These are phyloP conservation scores for Danionella cerebrum DNA, from an alignment of 2,113 vertebrate species.

Conservation along the genomic window DNA sequence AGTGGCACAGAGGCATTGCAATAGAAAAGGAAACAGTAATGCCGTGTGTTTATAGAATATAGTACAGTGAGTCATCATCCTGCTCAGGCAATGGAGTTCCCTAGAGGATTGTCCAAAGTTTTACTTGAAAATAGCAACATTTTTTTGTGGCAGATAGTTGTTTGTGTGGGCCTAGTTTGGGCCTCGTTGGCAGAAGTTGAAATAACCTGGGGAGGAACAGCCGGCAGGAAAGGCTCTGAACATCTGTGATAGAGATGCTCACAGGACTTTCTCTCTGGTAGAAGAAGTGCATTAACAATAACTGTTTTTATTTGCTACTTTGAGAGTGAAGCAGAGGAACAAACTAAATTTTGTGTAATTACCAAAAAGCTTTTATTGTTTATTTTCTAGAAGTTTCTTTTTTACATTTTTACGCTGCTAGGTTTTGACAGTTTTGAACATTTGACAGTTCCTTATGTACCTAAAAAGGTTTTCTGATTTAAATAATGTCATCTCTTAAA, in stretches of 20 bases:
- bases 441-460: background rate
- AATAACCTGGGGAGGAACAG: conserved; percentile 30
- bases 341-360: background rate
- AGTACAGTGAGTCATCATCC: background rate
- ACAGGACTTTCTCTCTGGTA: conserved; percentile 1
- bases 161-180: conserved; percentile 7
- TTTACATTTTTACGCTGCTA: conserved; percentile 1
- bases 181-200: conserved; percentile 15
- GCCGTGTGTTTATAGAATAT: background rate
- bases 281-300: background rate
- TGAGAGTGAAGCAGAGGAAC: background rate
- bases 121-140: conserved; percentile 20
- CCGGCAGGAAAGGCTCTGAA: conserved; percentile 21
- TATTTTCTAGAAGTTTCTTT: conserved; percentile 9
- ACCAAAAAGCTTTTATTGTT: conserved; percentile 5
- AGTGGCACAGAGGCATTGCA: background rate
- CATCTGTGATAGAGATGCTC: conserved; percentile 23
- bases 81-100: background rate
- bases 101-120: conserved; percentile 15
- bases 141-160: conserved; percentile 1
- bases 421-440: background rate
- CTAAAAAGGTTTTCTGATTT: background rate
- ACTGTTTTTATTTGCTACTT: conserved; percentile 16
- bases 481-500: background rate
- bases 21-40: background rate